Evolutionary conservation across 2,113 vertebrate genomes (phyloP), one percentile per base, ranked within the genome.

Genomic region (Larimichthys crocea): DNA sequence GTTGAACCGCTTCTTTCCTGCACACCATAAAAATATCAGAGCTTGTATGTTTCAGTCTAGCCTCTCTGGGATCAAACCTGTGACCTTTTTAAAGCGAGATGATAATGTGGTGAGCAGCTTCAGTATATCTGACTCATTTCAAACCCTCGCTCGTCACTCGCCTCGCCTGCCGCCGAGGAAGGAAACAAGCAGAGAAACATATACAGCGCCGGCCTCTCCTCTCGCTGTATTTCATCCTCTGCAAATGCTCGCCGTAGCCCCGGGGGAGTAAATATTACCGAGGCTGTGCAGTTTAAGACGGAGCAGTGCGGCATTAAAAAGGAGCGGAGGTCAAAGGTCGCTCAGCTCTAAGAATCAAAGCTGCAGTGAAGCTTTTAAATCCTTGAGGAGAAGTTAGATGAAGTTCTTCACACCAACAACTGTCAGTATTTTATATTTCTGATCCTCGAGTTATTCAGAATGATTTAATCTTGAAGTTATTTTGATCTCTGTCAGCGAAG

Each of bases 181-280:
- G 42, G 74, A 16, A 83, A 79, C 69, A 79, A 69, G 82, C 70
- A 16, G 5, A 35, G 40, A 76, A 85, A 80, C 77, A 85, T 85
- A 80, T 85, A 59, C 71, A 59, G 82, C 3, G 65, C 15, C 48
- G 26, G 19, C 61, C 0, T n/a, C 50, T 5, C 62, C 49, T 22
- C 53, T 49, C 46, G 3, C 53, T 24, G 46, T 9, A 50, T 57
- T 68, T 49, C 35, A 14, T 63, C 70, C 57, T 15, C 20, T 0
- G 76, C n/a, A 80, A 80, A 80, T 76, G 83, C 73, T 72, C 60
- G 0, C 52, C 0, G 66, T 62, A 11, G 83, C 83, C 73, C 3
- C 35, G 46, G 83, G 82, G 77, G 31, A 56, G 77, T 11, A 50
- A 75, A 64, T 52, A 53, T 52, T 63, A 63, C 62, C 19, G 1